These are phyloP conservation scores for Laspeyria flexula DNA, from an alignment of 2,888 invertebrate species.

Conservation along the genomic window DNA sequence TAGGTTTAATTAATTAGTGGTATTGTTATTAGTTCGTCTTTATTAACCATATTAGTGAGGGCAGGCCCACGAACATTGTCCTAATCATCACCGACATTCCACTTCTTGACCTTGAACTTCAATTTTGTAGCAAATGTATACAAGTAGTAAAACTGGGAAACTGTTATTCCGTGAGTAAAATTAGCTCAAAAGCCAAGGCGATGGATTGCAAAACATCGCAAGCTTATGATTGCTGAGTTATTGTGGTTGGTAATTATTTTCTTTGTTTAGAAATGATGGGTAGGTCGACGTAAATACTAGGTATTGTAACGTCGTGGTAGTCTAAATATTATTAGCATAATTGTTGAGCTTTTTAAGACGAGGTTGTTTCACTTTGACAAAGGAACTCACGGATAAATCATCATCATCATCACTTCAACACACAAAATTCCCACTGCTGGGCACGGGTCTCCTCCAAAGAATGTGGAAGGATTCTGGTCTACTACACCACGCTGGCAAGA, in stretches of 20 bases:
- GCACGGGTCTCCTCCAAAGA: too few relatives aligned
- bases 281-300: constrained; percentile 54
- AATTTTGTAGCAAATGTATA: constrained; percentile 19
- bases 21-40: constrained; percentile 28
- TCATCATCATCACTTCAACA: too few relatives aligned
- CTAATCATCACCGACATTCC: constrained; percentile 35
- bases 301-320: constrained; percentile 16
- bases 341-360: neutral
- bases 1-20: constrained; percentile 31
- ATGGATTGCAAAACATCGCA: constrained; percentile 19
- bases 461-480: too few relatives aligned
- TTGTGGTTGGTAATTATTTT: constrained; percentile 39
- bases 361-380: too few relatives aligned
- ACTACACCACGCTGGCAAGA: too few relatives aligned
- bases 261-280: constrained; percentile 32
- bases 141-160: constrained; percentile 11
- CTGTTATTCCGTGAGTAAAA: constrained; percentile 10
- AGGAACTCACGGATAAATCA: too few relatives aligned
- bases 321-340: constrained; percentile 9
- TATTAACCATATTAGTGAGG: constrained; percentile 35
- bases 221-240: constrained; percentile 18
- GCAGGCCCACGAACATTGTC: constrained; percentile 36
- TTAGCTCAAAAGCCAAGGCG: constrained; percentile 17
- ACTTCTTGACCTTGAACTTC: constrained; percentile 34
- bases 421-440: too few relatives aligned